Evolutionary conservation across 2,888 invertebrate genomes (phyloP), one percentile per base, ranked within the genome.

Genomic region (Acronicta psi): DNA sequence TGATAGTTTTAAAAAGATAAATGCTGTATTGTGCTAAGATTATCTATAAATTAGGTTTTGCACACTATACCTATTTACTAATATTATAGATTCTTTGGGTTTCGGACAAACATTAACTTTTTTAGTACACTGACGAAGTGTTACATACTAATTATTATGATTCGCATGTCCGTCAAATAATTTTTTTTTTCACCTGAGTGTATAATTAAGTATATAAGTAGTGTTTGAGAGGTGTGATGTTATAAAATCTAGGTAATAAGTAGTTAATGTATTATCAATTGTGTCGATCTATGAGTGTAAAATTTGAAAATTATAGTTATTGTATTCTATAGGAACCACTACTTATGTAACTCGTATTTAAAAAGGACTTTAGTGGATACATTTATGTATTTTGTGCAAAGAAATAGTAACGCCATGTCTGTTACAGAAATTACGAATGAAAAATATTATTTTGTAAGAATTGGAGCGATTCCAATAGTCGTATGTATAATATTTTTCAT

Each of bases 391-490:
- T n/a, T 13, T 31, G n/a, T 13, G 31, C 31, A 31, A 29, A 31
- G 31, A 31, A 31, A 31, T 13, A 31, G 31, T n/a, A 31, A 31
- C 11, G 29, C 11, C 7, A 1, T 31, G 13, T 31, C 2, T 4
- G 13, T 14, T 36, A 43, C n/a, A 14, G 14, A 52, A 49, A 53
- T 29, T 23, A 23, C 44, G 14, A 45, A 69, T 34, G 29, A 41
- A 53, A 49, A 31, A 29, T 42, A 25, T 56, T 36, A 5, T 51
- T 64, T 43, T 36, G 23, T 36, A 57, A 47, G 18, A 70, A 49
- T 66, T 66, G 66, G 50, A 70, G 18, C 51, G 36, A 42, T 65
- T 66, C 71, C 66, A 70, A 66, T 37, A 69, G 29, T 29, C 5
- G 13, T n/a, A 17, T 17, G 17, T 16, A 46, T 23, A 54, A 45